Base-by-base conservation (phyloP, 1,140 invertebrate species). In the Calephelis nemesis region DNA sequence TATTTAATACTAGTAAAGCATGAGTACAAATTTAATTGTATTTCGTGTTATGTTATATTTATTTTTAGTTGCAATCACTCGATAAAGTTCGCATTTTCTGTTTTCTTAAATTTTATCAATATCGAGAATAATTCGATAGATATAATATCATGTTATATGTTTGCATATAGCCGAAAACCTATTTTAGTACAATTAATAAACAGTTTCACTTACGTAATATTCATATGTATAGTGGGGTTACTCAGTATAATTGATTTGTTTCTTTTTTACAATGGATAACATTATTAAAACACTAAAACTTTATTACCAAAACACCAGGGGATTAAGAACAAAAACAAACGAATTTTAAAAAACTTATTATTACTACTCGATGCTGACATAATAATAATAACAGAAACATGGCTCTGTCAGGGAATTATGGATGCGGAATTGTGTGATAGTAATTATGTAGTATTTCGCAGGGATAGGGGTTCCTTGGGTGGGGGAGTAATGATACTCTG, bases 361-460 rank as follows among this genome's bases (percentile, higher is more conserved):
- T 58, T 58, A 58, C 5, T 30, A 11, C 30, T 58, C 4, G 54
- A 58, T 12, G 19, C 54, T 54, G 67, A 74, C n/a, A 11, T 72
- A 48, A 69, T 74, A 12, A 45, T 74, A 19, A 49, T 74, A 10
- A 74, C 70, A 5, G 73, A 74, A 50, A 69, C 70, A 40, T 74
- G 73, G 68, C 49, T 74, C 19, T 65, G 69, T 40, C 40, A 65
- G 12, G 65, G 68, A 11, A 68, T 74, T 49, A 42, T 68, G 42
- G 63, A 74, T 62, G 42, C 30, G 0, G 73, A 74, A 62, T 9
- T 75, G 9, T 72, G 52, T 49, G 65, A 68, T 45, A 13, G 47
- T 45, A 62, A 67, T 5, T 75, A 68, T 52, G 49, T 68, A 12
- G 49, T 72, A 11, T 75, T 70, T 63, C 47, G 74, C 19, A 54